phyloP scores from a whole-genome alignment of 2,888 invertebrate genomes.

The Lithophane socia region DNA sequence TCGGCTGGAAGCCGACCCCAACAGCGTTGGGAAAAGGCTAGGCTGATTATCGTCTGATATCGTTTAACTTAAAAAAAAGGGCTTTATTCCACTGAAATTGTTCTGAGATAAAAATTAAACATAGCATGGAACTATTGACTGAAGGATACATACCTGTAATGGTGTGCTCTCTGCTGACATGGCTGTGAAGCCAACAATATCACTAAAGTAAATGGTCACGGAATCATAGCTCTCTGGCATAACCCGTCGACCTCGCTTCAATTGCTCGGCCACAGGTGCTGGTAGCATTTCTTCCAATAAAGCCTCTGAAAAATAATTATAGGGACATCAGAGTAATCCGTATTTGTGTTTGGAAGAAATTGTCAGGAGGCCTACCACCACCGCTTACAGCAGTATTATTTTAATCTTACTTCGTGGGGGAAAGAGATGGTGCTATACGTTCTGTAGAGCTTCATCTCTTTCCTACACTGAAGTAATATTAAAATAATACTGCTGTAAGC shows the following conservation, averaged over 20 bases:
- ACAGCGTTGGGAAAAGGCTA: too few species aligned
- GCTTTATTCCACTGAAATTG: background rate
- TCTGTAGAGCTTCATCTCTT: too few species aligned
- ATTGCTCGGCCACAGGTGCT: slow-evolving; percentile 96
- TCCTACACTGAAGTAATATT: too few species aligned
- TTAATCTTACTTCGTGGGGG: too few species aligned
- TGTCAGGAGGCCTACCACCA: background rate
- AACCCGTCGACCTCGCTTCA: slow-evolving; percentile 97
- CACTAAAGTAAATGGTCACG: slow-evolving; percentile 98
- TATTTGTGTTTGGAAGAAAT: background rate
- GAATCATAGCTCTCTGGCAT: slow-evolving; percentile 97
- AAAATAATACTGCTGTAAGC: too few species aligned
- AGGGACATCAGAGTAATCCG: background rate
- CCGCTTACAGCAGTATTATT: too few species aligned
- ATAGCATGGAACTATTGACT: background rate
- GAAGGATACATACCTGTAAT: slow-evolving; percentile 89
- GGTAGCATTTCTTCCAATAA: slow-evolving; percentile 97
- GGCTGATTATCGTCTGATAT: background rate
- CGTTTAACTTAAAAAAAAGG: background rate
- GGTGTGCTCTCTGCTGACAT: slow-evolving; percentile 98
- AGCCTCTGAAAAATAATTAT: slow-evolving; percentile 91
- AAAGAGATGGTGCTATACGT: too few species aligned
- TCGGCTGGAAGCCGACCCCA: too few species aligned
- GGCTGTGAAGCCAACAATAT: slow-evolving; percentile 97
- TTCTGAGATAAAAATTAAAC: background rate